These are phyloP conservation scores for Drosophila rufa DNA, from an alignment of 1,140 invertebrate genomes.

Conservation along the genomic window DNA sequence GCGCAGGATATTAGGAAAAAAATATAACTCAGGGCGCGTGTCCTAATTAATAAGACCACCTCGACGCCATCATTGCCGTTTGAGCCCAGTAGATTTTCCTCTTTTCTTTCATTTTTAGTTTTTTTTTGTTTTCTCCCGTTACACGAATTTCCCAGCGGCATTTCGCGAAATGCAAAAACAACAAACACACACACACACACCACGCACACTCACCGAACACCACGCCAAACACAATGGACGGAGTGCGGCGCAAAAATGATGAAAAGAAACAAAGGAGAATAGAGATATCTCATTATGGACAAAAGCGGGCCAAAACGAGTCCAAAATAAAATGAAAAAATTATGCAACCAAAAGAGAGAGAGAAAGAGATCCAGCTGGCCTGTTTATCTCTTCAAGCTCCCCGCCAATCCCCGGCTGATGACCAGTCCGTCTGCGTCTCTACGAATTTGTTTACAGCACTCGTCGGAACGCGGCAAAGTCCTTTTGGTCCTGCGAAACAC, in stretches of 20 bases:
- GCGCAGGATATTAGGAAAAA: conserved; percentile 6
- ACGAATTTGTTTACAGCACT: conserved; percentile 78
- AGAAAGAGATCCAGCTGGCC: conserved; percentile 22
- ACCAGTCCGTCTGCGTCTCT: conserved; percentile 38
- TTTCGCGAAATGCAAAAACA: conserved; percentile 77
- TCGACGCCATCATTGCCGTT: conserved; percentile 70
- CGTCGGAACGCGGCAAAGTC: conserved; percentile 13
- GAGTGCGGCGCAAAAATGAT: conserved; percentile 56
- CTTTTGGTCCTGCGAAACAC: conserved; percentile 37
- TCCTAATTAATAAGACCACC: conserved; percentile 78
- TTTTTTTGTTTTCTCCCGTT: conserved; percentile 41
- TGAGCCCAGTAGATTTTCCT: conserved; percentile 67
- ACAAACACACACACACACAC: conserved; percentile 53
- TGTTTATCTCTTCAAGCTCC: conserved; percentile 23
- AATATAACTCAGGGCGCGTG: conserved; percentile 59
- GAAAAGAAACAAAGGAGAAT: conserved; percentile 80
- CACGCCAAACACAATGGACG: conserved; percentile 29
- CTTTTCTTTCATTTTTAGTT: conserved; percentile 13
- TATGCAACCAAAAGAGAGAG: conserved; percentile 61
- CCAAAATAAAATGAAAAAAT: conserved; percentile 79
- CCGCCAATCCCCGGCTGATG: conserved; percentile 20
- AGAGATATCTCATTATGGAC: conserved; percentile 83
- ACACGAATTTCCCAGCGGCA: conserved; percentile 76
- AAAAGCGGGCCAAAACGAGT: conserved; percentile 69
- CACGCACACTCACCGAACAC: conserved; percentile 12